Conservation (phyloP, 2,888 invertebrate genomes). For the Metacarcinus magister region DNA sequence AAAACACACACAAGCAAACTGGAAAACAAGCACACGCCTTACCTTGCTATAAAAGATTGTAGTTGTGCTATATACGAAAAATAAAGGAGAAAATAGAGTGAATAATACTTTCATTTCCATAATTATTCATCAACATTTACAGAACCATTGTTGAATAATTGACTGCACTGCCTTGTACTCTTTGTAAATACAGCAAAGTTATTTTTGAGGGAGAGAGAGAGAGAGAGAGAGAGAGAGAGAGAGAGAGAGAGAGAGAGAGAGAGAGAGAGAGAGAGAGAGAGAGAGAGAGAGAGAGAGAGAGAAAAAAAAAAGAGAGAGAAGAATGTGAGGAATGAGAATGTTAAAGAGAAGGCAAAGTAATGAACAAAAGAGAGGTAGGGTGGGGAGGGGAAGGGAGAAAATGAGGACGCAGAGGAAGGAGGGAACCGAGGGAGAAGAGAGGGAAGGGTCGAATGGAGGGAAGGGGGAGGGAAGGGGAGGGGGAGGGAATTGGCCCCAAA, state of each 20-base stretch:
- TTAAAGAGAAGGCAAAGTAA: not conserved
- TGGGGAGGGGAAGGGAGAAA: not conserved
- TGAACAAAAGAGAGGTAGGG: not conserved
- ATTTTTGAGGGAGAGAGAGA: conserved; percentile 49
- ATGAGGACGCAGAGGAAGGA: not conserved
- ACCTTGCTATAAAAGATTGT: not conserved
- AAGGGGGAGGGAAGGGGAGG: not conserved
- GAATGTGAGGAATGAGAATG: not conserved
- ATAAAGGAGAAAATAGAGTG: conserved; percentile 39
- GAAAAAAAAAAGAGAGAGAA: not conserved
- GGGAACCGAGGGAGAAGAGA: not conserved
- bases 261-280: conserved; percentile 30
- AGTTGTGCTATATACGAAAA: too few relatives aligned
- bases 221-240: conserved; percentile 52
- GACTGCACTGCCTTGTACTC: not conserved
- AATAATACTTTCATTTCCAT: conserved; percentile 38
- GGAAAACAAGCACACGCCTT: not conserved
- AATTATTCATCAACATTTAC: conserved; percentile 22
- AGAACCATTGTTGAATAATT: not conserved
- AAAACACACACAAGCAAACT: not conserved
- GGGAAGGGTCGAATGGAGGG: not conserved
- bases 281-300: not conserved
- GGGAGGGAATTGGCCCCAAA: not conserved
- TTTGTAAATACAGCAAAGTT: not conserved
- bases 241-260: conserved; percentile 8